A percentile compares a stretch with the other conserved stretches of the same genome.
phyloP scores from a whole-genome alignment of 2,888 invertebrate genomes.

The Leistus spinibarbis region DNA sequence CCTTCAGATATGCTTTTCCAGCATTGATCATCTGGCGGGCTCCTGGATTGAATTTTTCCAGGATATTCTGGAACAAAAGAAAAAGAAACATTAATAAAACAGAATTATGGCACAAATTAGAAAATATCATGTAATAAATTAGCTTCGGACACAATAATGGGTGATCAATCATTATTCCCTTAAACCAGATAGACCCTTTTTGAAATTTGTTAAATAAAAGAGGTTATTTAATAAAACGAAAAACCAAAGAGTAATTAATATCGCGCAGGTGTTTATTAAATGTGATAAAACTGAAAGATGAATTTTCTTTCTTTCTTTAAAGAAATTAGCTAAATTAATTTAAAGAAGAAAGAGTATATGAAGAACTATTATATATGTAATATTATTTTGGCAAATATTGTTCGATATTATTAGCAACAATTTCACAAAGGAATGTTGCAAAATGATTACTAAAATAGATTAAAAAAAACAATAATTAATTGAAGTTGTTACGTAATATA shows the following conservation, averaged over 20 bases:
- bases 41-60: constrained; percentile 95
- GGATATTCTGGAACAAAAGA: constrained; percentile 77
- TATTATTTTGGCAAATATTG: too few relatives aligned
- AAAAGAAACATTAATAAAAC: constrained; percentile 4
- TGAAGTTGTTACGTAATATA: too few relatives aligned
- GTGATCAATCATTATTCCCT: not conserved
- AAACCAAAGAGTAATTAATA: not conserved
- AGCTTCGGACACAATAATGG: not conserved
- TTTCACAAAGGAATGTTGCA: too few relatives aligned
- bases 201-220: not conserved
- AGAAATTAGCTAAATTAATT: too few relatives aligned
- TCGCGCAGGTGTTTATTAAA: too few relatives aligned
- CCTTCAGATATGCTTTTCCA: constrained; percentile 92
- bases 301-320: too few relatives aligned
- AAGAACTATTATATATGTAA: too few relatives aligned
- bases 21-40: constrained; percentile 92
- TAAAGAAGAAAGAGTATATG: too few relatives aligned
- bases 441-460: too few relatives aligned
- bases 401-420: too few relatives aligned
- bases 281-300: too few relatives aligned
- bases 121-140: not conserved
- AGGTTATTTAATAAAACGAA: not conserved
- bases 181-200: not conserved
- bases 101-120: not conserved
- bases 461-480: too few relatives aligned